Base-by-base conservation (phyloP, 37 sponge, comb jelly and placozoan genomes). In the Lycopodina hypogea region DNA sequence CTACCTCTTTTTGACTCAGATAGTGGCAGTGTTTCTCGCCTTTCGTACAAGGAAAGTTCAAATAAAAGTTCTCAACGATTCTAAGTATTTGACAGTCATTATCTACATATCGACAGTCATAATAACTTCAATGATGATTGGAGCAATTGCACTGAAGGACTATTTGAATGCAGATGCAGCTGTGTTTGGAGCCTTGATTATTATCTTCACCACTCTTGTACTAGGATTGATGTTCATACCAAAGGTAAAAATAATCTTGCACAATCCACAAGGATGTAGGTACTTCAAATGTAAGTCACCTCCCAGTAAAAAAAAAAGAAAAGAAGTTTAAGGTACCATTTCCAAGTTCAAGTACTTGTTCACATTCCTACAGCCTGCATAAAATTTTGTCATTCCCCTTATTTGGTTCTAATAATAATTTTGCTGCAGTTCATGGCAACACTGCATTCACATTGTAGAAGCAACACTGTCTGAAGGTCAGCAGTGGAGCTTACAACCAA, bases 21-120 rank as follows among this genome's bases (percentile, higher is more conserved):
- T 81, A 1, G 55, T 81, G 23, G 77, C 72, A 28, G 65, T 87
- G 15, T 35, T 82, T 33, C 70, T 87, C 39, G 88, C 88, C 17
- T 82, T 87, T 59, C 77, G 64, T 8, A 87, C 83, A 0, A 57
- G 88, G 30, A 81, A 77, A 56, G 78, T 87, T 42, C 81, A 76
- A 12, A 71, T 87, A 37, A 72, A 69, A 30, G 78, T 51, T 15
- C 83, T 87, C 52, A 87, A 87, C 28, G 88, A 87, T 62, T 70
- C 82, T 1, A 87, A 82, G 55, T 77, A 87, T 40, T 68, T 77
- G 32, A 67, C 88, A 1, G 42, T 59, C 42, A 77, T 87, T 35
- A 77, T 82, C 34, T 87, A 87, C 78, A 71, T 77, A 8, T 58
- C 76, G 7, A 52, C 69, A 18, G 34, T 87, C 42, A 71, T 82